Evolutionary conservation across 2,113 vertebrate genomes (phyloP), one percentile per base, ranked within the genome.

Genomic region (Saguinus imperator): DNA sequence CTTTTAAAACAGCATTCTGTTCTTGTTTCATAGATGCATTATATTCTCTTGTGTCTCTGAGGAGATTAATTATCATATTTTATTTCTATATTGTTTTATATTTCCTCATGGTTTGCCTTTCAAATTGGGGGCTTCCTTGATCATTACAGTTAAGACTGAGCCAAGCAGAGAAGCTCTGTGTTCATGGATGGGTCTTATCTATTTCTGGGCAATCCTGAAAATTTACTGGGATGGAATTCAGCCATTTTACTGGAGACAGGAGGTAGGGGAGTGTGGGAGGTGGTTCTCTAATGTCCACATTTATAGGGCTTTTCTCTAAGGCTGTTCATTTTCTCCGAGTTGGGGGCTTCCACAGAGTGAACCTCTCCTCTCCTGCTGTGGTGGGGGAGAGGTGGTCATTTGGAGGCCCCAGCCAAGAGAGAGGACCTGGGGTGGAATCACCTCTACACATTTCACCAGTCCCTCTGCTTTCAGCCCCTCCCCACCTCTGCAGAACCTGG

Each of bases 251-350:
- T 58, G 45, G 37, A 16, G 35, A 1, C 3, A 10, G 8, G 32
- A 64, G 61, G 27, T 64, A 64, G 12, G 48, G 35, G 16, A n/a
- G 3, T 80, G 3, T 75, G 14, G 35, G 25, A 8, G 32, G 16
- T 45, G 50, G 20, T 27, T 32, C 37, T 27, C 13, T 17, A 6
- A 45, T 57, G 8, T 55, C 61, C 37, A 7, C 2, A 10, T 72
- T 58, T 94, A 23, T 76, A 72, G 27, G 35, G 45, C 18, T 89
- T 80, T 95, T 64, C 70, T 83, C 43, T 83, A 25, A 40, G 16
- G 12, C 50, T 86, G 18, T 82, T 70, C 23, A 6, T 85, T 21
- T 87, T 92, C 75, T 35, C 32, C 2, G 23, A 52, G 32, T 45
- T n/a, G 32, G 9, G 66, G 23, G 32, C 45, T 68, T 66, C 61